A percentile compares a stretch with the other conserved stretches of the same genome.
These are phyloP conservation scores for Pungitius pungitius DNA, from an alignment of 2,113 vertebrate genomes.

Conservation along the genomic window DNA sequence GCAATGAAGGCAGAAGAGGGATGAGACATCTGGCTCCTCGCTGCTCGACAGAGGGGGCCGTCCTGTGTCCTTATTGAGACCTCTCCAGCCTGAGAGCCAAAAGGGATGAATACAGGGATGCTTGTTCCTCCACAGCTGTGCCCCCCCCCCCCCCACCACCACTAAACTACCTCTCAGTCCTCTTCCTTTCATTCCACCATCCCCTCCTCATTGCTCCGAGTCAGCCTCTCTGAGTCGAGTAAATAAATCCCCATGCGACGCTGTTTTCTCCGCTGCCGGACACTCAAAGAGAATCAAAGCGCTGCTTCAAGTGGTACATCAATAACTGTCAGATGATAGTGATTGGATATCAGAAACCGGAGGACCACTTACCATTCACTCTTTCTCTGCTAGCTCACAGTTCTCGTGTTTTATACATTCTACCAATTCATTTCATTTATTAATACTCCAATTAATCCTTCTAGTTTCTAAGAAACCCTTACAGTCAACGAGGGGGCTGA, in stretches of 20 bases:
- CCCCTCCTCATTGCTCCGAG: background rate
- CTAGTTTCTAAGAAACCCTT: background rate
- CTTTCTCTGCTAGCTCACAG: background rate
- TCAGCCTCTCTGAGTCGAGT: background rate
- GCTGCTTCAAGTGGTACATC: background rate
- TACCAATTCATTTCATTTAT: no score
- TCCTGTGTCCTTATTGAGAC: background rate
- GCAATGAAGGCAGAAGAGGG: background rate
- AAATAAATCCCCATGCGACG: background rate
- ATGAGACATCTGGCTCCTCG: background rate
- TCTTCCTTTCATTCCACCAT: background rate
- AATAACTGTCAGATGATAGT: background rate
- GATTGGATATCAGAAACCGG: background rate
- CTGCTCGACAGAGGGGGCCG: background rate
- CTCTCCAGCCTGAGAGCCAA: slow-evolving; percentile 15
- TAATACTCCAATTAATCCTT: background rate
- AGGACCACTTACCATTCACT: background rate
- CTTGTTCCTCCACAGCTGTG: slow-evolving; percentile 29
- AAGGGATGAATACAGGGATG: slow-evolving; percentile 1
- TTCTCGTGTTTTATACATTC: background rate
- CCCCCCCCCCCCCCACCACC: slow-evolving; percentile 7
- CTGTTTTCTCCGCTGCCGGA: background rate
- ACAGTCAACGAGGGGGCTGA: background rate
- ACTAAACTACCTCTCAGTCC: no score
- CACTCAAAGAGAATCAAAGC: background rate